phyloP scores from a whole-genome alignment of 2,797 vertebrate genomes.

The Heterohyrax brucei region DNA sequence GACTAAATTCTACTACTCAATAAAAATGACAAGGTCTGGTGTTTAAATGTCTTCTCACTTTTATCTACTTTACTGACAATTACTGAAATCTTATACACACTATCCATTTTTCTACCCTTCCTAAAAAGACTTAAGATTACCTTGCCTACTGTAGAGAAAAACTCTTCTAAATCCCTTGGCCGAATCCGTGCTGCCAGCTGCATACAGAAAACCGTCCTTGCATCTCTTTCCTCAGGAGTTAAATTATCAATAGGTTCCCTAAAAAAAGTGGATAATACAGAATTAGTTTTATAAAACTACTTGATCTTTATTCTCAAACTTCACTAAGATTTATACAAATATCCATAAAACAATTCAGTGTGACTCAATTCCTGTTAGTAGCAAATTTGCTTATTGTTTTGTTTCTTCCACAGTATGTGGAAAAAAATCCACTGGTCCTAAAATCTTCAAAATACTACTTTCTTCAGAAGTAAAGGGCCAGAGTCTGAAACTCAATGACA shows the following conservation, averaged over 20 bases:
- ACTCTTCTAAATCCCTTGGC: constrained; percentile 97
- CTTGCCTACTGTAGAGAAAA: constrained; percentile 99
- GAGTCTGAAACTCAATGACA: neutral
- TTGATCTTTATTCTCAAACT: neutral
- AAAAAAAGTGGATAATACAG: constrained; percentile 23
- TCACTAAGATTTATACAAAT: neutral
- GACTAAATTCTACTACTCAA: neutral
- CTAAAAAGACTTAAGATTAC: constrained; percentile 87
- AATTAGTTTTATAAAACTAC: neutral
- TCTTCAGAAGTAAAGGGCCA: neutral
- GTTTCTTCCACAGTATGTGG: neutral
- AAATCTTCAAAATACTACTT: neutral
- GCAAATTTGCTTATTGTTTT: neutral
- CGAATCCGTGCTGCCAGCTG: constrained; percentile 98
- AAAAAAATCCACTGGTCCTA: neutral
- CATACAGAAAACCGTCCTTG: constrained; percentile 99
- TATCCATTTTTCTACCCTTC: neutral
- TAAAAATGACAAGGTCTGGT: neutral
- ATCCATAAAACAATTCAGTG: neutral
- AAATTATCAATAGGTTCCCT: constrained; percentile 97
- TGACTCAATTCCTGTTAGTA: constrained; percentile 2
- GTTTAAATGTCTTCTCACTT: neutral
- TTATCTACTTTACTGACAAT: neutral
- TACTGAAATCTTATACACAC: neutral
- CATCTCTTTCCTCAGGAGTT: constrained; percentile 97